Evolutionary conservation across 2,797 vertebrate species (phyloP), one percentile per base, ranked within the genome.

Genomic region (Enteromius viviparus): DNA sequence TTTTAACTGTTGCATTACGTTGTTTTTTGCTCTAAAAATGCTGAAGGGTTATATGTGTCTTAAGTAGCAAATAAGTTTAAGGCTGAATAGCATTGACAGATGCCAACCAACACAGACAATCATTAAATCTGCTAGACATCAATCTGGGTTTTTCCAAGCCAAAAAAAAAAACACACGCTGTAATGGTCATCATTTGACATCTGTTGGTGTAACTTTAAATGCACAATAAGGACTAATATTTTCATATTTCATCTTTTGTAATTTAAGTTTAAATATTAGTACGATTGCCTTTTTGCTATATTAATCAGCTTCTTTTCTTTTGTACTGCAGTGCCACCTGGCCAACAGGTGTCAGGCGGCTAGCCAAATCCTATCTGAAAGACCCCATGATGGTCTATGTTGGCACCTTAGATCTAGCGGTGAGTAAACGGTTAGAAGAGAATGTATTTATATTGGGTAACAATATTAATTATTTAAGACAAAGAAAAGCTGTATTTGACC

Each of bases 351-450:
- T 99, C 84, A 96, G 97, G 66, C 95, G 97, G 79, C 90, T 99
- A 80, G 89, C 96, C 34, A 97, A 94, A 83, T 97, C 96, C 5
- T 99, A 99, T 85, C 93, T 99, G 74, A 98, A 96, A 90, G 94
- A 97, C 80, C 96, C 98, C 60, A 97, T 99, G 96, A 98, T 99
- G 93, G 97, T 97, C 0, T 98, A 98, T 66, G 96, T 99, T 75
- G 98, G 97, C 23, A 98, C 96, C 12, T 92, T 99, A 89, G 97
- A 99, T 91, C 91, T 99, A 89, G 91, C 97, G n/a, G 98, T 99
- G 93, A 95, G 97, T 93, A 19, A 26, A 45, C 15, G 12, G 11
- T 65, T 69, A 21, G 51, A 4, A 6, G 0, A 64, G 2, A 21
- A 19, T 17, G 29, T 32, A 32, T 64, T 75, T 75, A n/a, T 55